phyloP scores from a whole-genome alignment of 2,888 invertebrate species.

The Philereme transversata region DNA sequence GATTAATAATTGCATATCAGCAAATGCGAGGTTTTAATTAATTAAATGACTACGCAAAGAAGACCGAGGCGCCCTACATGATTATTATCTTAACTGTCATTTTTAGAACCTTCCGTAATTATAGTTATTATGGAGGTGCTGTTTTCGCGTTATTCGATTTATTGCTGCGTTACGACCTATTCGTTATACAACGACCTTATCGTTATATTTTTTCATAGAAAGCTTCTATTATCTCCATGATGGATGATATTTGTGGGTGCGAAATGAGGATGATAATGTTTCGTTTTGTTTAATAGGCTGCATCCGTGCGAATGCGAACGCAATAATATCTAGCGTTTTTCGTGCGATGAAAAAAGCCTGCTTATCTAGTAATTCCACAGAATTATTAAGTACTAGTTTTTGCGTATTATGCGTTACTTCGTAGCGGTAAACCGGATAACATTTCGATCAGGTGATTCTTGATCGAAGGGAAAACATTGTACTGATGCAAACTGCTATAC shows the following conservation, averaged over 20 bases:
- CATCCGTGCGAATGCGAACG: conserved; percentile 21
- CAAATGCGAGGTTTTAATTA: conserved; percentile 71
- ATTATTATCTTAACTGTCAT: conserved; percentile 55
- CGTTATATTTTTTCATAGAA: conserved; percentile 24
- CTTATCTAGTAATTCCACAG: too few species aligned
- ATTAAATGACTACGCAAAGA: conserved; percentile 59
- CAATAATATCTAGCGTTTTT: background rate
- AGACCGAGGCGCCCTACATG: conserved; percentile 42
- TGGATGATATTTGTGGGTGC: conserved; percentile 28
- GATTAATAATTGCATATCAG: conserved; percentile 68
- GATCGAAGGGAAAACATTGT: too few species aligned
- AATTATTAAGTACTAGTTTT: too few species aligned
- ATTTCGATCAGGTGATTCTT: too few species aligned
- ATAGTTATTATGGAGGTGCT: conserved; percentile 38
- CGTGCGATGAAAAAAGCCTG: too few species aligned
- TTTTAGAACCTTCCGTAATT: conserved; percentile 49
- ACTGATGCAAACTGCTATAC: too few species aligned
- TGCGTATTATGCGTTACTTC: too few species aligned
- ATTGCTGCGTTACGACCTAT: conserved; percentile 23
- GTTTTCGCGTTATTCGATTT: conserved; percentile 32
- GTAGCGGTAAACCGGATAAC: too few species aligned
- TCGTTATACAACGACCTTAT: conserved; percentile 22
- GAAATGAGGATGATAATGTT: conserved; percentile 20
- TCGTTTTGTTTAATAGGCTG: conserved; percentile 19
- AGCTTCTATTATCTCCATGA: conserved; percentile 28